A percentile compares a stretch with the other conserved stretches of the same genome.
These are phyloP conservation scores for Paracentrotus lividus DNA, from an alignment of 53 echinoderm and acorn worm genomes.

Conservation along the genomic window DNA sequence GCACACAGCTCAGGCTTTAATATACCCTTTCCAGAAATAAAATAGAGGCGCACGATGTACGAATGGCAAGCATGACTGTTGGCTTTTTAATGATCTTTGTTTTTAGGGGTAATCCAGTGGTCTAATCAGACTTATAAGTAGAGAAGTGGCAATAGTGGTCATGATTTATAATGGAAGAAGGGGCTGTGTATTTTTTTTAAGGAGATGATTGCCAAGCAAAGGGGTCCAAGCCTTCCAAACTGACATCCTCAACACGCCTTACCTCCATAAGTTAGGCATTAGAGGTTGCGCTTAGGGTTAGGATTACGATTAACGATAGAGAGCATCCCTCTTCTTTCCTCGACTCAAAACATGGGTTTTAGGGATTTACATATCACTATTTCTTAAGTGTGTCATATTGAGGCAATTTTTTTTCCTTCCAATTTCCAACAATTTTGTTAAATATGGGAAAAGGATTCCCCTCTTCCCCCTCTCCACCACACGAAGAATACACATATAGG, in stretches of 20 bases:
- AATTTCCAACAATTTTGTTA: neutral
- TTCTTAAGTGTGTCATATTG: too few relatives aligned
- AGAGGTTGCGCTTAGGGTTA: too few relatives aligned
- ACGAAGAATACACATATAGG: too few relatives aligned
- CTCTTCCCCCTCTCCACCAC: neutral
- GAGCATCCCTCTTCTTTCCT: too few relatives aligned
- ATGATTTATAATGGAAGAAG: neutral
- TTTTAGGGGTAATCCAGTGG: neutral
- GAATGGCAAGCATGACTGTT: neutral
- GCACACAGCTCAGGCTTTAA: neutral
- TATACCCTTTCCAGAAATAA: slow-evolving; percentile 30
- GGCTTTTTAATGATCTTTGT: slow-evolving; percentile 2
- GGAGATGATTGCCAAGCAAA: too few relatives aligned
- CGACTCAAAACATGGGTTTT: too few relatives aligned
- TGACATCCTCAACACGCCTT: too few relatives aligned
- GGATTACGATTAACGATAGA: too few relatives aligned
- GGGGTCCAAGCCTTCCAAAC: too few relatives aligned
- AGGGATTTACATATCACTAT: too few relatives aligned
- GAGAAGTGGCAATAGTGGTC: neutral
- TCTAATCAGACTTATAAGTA: neutral
- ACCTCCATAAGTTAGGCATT: too few relatives aligned
- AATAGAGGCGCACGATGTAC: neutral
- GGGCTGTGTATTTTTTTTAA: neutral
- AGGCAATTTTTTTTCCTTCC: too few relatives aligned
- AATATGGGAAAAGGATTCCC: neutral